Evolutionary conservation across 2,888 invertebrate genomes (phyloP).

Genomic region (Hecatera dysodea): DNA sequence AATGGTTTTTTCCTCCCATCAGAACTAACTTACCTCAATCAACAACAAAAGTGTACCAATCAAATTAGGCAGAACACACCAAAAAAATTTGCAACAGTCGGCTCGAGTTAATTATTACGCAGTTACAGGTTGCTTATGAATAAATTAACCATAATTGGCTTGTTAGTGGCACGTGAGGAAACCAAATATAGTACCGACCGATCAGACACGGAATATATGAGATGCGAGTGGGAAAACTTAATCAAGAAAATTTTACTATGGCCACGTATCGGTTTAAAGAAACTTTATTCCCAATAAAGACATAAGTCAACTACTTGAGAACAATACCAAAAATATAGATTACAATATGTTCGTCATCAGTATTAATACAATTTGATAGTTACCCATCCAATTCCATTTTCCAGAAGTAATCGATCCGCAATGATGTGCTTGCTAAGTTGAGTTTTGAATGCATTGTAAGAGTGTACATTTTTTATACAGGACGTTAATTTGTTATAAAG

Average conservation of each 20-base stretch:
- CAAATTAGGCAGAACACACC: slow-evolving; percentile 36
- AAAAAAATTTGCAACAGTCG: slow-evolving; percentile 44
- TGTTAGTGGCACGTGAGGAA: slow-evolving; percentile 65
- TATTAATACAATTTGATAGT: no score
- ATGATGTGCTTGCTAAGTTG: no score
- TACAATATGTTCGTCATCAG: no score
- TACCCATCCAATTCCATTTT: no score
- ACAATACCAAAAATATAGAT: no score
- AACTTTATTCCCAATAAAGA: slow-evolving; percentile 4
- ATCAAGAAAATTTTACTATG: slow-evolving; percentile 27
- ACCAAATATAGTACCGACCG: slow-evolving; percentile 45
- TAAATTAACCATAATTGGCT: slow-evolving; percentile 68
- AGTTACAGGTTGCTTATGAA: slow-evolving; percentile 63
- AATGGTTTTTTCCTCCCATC: neutral
- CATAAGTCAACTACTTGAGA: no score
- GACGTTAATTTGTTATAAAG: no score
- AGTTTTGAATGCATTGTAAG: no score
- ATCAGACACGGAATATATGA: slow-evolving; percentile 31
- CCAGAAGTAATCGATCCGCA: no score
- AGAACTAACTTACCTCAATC: slow-evolving; percentile 5
- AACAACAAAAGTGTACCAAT: slow-evolving; percentile 24
- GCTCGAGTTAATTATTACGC: slow-evolving; percentile 60
- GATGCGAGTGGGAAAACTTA: slow-evolving; percentile 10
- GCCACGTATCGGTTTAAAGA: no score
- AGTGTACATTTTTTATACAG: no score